These are phyloP conservation scores for Carcharodon carcharias DNA, from an alignment of 2,797 vertebrate genomes.

Conservation along the genomic window DNA sequence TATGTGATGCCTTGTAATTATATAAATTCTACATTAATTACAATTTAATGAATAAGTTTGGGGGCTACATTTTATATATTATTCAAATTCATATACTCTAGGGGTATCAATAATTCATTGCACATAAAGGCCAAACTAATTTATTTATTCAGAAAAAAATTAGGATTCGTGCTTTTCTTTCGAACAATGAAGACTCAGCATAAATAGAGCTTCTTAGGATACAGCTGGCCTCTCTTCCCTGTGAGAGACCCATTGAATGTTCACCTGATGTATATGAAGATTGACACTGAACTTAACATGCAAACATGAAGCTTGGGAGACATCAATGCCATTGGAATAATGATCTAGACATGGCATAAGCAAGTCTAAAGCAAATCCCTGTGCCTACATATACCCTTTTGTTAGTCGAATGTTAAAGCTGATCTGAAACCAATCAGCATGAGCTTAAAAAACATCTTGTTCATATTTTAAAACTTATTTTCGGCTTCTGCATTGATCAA, in stretches of 20 bases:
- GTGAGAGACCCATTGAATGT: not conserved
- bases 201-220: slow-evolving; percentile 6
- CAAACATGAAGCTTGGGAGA: not conserved
- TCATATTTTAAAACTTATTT: not conserved
- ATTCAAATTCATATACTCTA: slow-evolving; percentile 69
- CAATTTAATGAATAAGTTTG: slow-evolving; percentile 70
- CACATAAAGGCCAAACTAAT: slow-evolving; percentile 77
- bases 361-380: not conserved
- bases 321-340: not conserved
- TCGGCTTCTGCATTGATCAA: not conserved
- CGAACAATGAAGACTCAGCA: slow-evolving; percentile 22
- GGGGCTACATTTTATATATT: slow-evolving; percentile 73
- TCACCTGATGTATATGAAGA: slow-evolving; percentile 25
- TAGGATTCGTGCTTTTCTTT: slow-evolving; percentile 49
- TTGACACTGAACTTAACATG: slow-evolving; percentile 6
- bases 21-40: slow-evolving; percentile 75
- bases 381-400: not conserved
- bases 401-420: not conserved
- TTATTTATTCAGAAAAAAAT: slow-evolving; percentile 73
- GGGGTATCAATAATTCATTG: slow-evolving; percentile 74
- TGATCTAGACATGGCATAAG: not conserved
- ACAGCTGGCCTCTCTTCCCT: slow-evolving; percentile 24
- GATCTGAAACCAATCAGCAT: not conserved
- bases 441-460: not conserved
- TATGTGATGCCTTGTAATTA: slow-evolving; percentile 29